phyloP scores from a whole-genome alignment of 2,113 vertebrate genomes.

The Dasypus novemcinctus region DNA sequence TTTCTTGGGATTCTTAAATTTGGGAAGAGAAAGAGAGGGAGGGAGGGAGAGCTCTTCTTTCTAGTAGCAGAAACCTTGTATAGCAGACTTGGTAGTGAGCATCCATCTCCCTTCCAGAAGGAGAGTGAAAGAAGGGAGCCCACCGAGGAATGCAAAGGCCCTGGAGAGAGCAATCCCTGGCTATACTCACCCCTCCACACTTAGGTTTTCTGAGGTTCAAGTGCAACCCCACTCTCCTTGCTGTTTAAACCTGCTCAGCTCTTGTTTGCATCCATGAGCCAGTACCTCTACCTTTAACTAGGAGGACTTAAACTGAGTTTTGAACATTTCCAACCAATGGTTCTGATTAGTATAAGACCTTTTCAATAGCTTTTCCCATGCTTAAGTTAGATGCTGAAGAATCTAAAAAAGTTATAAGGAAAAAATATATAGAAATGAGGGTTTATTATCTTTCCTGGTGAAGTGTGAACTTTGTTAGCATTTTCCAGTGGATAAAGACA shows the following conservation, averaged over 20 bases:
- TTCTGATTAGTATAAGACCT: not conserved
- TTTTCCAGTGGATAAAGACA: not conserved
- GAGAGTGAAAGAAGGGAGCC: not conserved
- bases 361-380: not conserved
- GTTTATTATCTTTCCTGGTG: not conserved
- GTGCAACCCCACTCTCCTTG: fast-evolving
- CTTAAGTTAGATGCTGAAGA: not conserved
- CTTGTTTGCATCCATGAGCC: not conserved
- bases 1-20: not conserved
- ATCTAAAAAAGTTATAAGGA: not conserved
- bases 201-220: not conserved
- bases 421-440: not conserved
- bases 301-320: not conserved
- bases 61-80: too few species aligned
- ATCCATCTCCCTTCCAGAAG: too few species aligned
- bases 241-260: not conserved
- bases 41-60: not conserved
- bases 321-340: not conserved
- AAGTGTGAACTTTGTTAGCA: not conserved
- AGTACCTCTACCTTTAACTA: not conserved
- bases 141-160: not conserved
- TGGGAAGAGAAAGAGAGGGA: not conserved
- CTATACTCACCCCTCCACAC: fast-evolving
- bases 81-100: not conserved
- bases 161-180: fast-evolving